Evolutionary conservation across 37 sponge, comb jelly and placozoan genomes (phyloP), one percentile per base, ranked within the genome.

Genomic region (Chondrilla cf. caribensis): DNA sequence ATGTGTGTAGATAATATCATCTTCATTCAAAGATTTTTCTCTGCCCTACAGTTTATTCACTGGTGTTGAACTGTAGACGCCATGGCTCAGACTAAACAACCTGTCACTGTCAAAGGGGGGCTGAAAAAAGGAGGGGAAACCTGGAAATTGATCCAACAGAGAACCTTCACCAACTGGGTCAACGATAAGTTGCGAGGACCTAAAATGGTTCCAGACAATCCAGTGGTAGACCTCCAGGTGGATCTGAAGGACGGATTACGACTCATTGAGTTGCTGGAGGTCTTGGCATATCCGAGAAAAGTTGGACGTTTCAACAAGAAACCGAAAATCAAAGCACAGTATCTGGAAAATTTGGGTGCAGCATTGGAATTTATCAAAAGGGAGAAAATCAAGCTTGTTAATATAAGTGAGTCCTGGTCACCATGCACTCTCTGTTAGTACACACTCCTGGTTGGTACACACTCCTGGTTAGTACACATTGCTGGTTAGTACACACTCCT

Each of bases 141-240:
- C n/a, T 98, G 99, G 99, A 91, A 94, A 60, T 36, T 83, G 3
- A 79, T 93, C 21, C 99, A 98, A 77, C 82, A 96, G 71, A 82
- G 60, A 22, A 98, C 99, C 37, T 94, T 98, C 79, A 93, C 92
- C 68, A 90, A 90, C 66, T 98, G 96, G 95, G 82, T 91, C 58
- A 98, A 98, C 87, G 90, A 84, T 81, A 73, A 87, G 38, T 84
- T 98, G 68, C 81, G 87, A 7, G 86, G 84, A 0, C 65, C 85
- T 24, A 88, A 87, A 38, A 78, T 73, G 22, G 81, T 84, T 9
- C 59, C 79, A n/a, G 59, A 65, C 39, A 29, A 59, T 31, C 77
- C 84, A 57, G 78, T 98, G 2, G 60, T 80, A 4, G 86, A 86
- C 77, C 77, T 98, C 26, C 72, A 86, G 24, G 77, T 51, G 62